A percentile compares a stretch with the other conserved stretches of the same genome.
These are phyloP conservation scores for Protophormia terraenovae DNA, from an alignment of 2,888 invertebrate genomes.

Conservation along the genomic window DNA sequence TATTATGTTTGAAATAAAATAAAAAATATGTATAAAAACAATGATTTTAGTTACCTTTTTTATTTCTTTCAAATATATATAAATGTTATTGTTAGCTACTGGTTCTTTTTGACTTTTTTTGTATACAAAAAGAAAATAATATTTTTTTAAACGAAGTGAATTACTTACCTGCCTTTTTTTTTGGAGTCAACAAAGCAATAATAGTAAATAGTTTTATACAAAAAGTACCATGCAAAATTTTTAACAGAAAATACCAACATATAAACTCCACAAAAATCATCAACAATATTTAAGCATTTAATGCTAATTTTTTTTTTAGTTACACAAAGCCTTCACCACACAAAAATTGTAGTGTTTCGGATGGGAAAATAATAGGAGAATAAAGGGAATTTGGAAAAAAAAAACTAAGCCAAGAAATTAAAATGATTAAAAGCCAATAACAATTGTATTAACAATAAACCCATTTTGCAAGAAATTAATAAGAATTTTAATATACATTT, in stretches of 20 bases:
- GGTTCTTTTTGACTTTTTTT: background rate
- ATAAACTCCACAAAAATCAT: slow-evolving; percentile 81
- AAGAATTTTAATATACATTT: background rate
- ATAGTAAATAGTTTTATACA: slow-evolving; percentile 12
- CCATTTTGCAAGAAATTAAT: slow-evolving; percentile 37
- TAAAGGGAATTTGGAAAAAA: slow-evolving; percentile 11
- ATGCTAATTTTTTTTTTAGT: slow-evolving; percentile 38
- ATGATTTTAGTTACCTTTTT: slow-evolving; percentile 39
- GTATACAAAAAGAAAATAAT: background rate
- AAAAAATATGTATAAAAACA: background rate
- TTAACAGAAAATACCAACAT: slow-evolving; percentile 41
- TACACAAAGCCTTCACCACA: slow-evolving; percentile 58
- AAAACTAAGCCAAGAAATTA: slow-evolving; percentile 13
- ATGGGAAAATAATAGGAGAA: background rate
- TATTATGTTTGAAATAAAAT: background rate
- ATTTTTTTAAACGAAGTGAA: no score
- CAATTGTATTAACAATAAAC: background rate
- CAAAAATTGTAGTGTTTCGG: slow-evolving; percentile 17
- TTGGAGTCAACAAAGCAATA: slow-evolving; percentile 17
- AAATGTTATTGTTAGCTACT: slow-evolving; percentile 7
- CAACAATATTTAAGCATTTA: slow-evolving; percentile 71
- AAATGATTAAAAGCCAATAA: slow-evolving; percentile 36
- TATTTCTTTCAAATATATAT: background rate
- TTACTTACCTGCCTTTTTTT: slow-evolving; percentile 50
- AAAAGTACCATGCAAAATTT: slow-evolving; percentile 47